Conservation (phyloP, 2,888 invertebrate genomes). For the Brachynemurus nebulosus region DNA sequence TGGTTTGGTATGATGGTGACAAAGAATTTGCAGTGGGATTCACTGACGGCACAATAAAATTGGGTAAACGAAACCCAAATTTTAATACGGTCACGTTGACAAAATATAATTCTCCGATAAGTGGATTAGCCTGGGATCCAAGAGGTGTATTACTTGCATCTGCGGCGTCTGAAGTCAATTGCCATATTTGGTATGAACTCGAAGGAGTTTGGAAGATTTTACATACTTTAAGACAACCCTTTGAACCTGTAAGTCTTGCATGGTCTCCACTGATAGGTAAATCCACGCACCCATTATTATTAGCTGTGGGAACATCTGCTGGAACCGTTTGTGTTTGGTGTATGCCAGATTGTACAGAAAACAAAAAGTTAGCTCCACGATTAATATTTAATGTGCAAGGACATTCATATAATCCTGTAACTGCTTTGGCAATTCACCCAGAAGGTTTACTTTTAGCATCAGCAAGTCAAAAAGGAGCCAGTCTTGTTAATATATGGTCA, state of each 20-base stretch:
- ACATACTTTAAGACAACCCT: conserved; percentile 32
- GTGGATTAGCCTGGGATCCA: conserved; percentile 36
- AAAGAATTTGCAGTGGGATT: conserved; percentile 40
- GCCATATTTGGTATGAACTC: conserved; percentile 33
- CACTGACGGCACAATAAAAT: conserved; percentile 37
- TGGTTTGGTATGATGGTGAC: conserved; percentile 42
- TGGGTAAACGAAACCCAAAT: conserved; percentile 29
- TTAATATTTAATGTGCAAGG: conserved; percentile 34
- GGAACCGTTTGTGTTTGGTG: conserved; percentile 38
- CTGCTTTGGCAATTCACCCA: conserved; percentile 35
- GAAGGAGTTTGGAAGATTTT: conserved; percentile 31
- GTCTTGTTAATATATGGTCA: conserved; percentile 45
- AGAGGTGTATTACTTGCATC: conserved; percentile 36
- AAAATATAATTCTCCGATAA: conserved; percentile 32
- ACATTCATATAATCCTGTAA: conserved; percentile 38
- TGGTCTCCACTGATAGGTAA: conserved; percentile 40
- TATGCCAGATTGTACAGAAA: conserved; percentile 24
- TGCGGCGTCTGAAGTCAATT: conserved; percentile 33
- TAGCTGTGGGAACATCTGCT: conserved; percentile 38
- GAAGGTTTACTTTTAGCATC: conserved; percentile 39
- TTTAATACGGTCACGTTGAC: conserved; percentile 26
- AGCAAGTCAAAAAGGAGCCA: conserved; percentile 33
- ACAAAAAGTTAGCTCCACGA: conserved; percentile 22
- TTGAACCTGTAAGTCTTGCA: conserved; percentile 33
- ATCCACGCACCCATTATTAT: conserved; percentile 26